Base-by-base conservation (phyloP, 2,797 vertebrate species). In the Darevskia mixta region DNA sequence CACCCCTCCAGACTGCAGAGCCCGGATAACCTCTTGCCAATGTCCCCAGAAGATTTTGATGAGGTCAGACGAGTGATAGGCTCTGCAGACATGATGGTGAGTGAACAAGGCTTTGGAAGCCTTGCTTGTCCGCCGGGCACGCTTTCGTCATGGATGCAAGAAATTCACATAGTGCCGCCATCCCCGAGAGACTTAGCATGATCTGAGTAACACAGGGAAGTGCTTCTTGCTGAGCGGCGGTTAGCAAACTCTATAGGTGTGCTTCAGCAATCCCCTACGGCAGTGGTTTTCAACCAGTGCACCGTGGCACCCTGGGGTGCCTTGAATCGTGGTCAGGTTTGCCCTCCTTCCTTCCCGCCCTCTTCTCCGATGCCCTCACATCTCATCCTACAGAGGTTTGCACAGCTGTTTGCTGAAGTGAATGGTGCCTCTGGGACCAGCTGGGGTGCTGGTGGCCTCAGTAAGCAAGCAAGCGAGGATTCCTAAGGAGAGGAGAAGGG, bases 11-110 rank as follows among this genome's bases (percentile, higher is more conserved):
- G 97, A 89, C 97, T 98, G 69, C 97, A 97, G 89, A 95, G 89
- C 71, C 95, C 97, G 3, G 97, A 98, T 29, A 97, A 95, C 82
- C 97, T 98, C 80, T 96, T 98, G 25, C 98, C 98, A 32, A 98
- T 99, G 98, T 98, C 98, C 29, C 98, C 98, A 0, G 99, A 99
- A 27, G 98, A 98, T 64, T 99, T 97, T 67, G 97, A 96, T 1
- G 98, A 93, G 58, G 93, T 99, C 86, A 95, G 97, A 58, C 96
- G 95, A 83, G 95, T 95, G 1, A 95, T 98, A 84, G 95, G 95
- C n/a, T 76, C 95, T 0, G 95, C 96, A 8, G 98, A 98, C 87
- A 96, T 99, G 0, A 97, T 98, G 97, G 99, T 99, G 94, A 18
- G 98, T 95, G 20, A 13, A 0, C 0, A 2, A 9, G 29, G 10